Conservation (phyloP, 2,113 vertebrate genomes). For the Pristiophorus japonicus region DNA sequence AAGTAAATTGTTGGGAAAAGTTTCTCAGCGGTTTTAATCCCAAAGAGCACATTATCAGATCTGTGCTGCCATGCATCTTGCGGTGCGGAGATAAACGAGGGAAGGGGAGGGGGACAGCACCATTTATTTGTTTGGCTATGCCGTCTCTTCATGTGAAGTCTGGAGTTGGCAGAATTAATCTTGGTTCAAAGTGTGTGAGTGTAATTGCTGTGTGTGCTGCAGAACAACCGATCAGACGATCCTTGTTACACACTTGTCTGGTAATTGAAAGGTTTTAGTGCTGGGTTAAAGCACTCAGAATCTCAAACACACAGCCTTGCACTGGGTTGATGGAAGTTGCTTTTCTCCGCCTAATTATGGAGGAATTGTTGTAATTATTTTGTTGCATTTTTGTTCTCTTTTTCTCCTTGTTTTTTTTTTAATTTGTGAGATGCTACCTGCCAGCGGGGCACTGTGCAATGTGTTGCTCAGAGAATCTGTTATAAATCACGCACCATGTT, state of each 20-base stretch:
- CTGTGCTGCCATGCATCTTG: background rate
- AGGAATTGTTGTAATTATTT: background rate
- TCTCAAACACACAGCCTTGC: background rate
- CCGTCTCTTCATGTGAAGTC: background rate
- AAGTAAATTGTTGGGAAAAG: background rate
- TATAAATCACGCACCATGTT: background rate
- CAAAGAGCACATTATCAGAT: conserved; percentile 5
- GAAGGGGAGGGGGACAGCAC: no score
- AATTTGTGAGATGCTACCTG: background rate
- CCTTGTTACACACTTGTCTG: background rate
- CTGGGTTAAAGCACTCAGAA: background rate
- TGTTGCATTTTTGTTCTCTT: background rate
- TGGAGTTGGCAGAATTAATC: background rate
- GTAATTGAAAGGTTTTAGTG: background rate
- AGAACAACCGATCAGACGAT: background rate
- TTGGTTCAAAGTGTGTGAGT: background rate
- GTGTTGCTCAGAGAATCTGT: background rate
- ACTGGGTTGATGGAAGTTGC: background rate
- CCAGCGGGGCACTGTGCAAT: background rate
- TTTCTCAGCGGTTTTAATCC: background rate
- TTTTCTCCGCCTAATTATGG: background rate
- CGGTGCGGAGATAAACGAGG: background rate
- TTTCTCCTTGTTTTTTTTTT: background rate
- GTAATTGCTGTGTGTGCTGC: background rate
- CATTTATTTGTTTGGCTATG: background rate